Evolutionary conservation across 2,888 invertebrate genomes (phyloP), one percentile per base, ranked within the genome.

Genomic region (Sepiola atlantica): DNA sequence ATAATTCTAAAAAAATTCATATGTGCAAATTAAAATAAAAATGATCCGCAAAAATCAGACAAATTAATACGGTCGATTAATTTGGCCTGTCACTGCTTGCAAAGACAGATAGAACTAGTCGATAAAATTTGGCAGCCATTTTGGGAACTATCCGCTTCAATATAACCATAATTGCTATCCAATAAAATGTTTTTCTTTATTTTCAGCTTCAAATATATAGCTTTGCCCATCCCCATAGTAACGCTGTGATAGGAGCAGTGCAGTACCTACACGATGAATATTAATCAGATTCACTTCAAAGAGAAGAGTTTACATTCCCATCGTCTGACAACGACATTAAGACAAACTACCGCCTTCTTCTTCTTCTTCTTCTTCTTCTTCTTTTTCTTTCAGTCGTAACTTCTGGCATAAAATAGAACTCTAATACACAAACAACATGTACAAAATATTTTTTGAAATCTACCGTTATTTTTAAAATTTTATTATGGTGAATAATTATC

Each of bases 181-280:
- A 45, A 77, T n/a, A 77, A n/a, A 24, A 77, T 77, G n/a, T 21
- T 61, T n/a, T 32, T 16, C 32, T 32, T 77, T n/a, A 10, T 20
- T 61, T 61, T 61, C 21, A 18, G 14, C 10, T n/a, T 77, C 14
- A n/a, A 32, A 24, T 61, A 24, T 45, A 45, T 45, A 45, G 77
- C 77, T 14, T n/a, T n/a, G 77, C 32, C 32, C 77, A 77, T 77
- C n/a, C 77, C 77, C 77, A 77, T 77, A 77, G 77, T 77, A n/a
- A 77, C 77, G 77, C n/a, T 77, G 77, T 77, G 77, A 77, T 77
- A n/a, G 77, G 77, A 32, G 77, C 77, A n/a, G 77, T 77, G 77
- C 77, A n/a, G 77, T 77, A 77, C 77, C 77, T 18, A n/a, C n/a
- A n/a, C 77, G 14, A 77, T 77, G 77, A 77, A 77, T 77, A 77